Conservation (phyloP, 2,113 vertebrate genomes). For the Heteronetta atricapilla region DNA sequence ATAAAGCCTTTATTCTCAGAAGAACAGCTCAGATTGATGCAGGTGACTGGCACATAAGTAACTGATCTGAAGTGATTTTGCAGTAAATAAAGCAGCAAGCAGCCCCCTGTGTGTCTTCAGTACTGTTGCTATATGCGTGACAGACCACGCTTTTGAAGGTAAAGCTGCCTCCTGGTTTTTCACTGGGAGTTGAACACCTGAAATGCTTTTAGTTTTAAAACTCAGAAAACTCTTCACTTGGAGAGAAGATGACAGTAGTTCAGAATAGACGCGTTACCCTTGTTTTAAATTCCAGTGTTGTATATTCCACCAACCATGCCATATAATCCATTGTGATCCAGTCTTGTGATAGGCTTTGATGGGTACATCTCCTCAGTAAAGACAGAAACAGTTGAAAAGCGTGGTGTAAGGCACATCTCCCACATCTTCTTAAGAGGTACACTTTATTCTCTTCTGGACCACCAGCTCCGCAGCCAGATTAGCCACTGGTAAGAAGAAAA, state of each 20-base stretch:
- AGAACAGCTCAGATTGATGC: background rate
- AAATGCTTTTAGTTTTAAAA: background rate
- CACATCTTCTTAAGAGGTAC: background rate
- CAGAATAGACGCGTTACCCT: background rate
- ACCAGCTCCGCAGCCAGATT: background rate
- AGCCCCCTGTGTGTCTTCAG: background rate
- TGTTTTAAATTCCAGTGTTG: background rate
- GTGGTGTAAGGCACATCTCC: background rate
- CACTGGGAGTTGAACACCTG: background rate
- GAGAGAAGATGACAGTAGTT: background rate
- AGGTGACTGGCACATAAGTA: background rate
- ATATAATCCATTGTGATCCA: background rate
- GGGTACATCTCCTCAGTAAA: background rate
- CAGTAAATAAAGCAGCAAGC: background rate
- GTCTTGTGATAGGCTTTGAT: background rate
- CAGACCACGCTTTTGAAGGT: background rate
- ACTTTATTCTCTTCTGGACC: background rate
- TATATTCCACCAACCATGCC: background rate
- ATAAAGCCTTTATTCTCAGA: background rate
- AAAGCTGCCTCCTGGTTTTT: background rate
- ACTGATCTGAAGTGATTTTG: background rate
- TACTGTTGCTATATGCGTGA: background rate
- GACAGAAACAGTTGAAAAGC: background rate
- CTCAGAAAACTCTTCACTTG: background rate
- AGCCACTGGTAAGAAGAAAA: slow-evolving; percentile 5